A percentile compares a stretch with the other conserved stretches of the same genome.
phyloP scores from a whole-genome alignment of 2,113 vertebrate species.

The Triplophysa tibetana region DNA sequence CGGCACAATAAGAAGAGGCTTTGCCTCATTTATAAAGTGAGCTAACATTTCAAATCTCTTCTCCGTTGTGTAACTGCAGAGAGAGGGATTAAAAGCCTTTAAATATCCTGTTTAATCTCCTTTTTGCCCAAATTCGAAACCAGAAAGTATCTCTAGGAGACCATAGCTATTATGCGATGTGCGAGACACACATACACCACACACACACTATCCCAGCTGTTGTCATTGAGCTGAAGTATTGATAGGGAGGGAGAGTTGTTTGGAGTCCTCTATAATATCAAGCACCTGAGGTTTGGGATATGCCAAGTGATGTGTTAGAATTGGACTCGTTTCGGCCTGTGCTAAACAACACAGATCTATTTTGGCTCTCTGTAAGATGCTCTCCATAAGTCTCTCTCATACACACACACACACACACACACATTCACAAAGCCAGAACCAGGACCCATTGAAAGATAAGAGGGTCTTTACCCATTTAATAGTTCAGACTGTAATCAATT shows the following conservation, averaged over 20 bases:
- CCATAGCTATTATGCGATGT: conserved; percentile 32
- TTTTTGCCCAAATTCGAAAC: conserved; percentile 47
- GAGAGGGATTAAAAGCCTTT: conserved; percentile 62
- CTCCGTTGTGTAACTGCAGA: conserved; percentile 60
- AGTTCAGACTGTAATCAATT: conserved; percentile 15
- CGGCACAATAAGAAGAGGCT: conserved; percentile 33
- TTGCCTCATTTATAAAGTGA: conserved; percentile 36
- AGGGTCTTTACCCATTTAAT: background rate
- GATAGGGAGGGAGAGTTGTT: conserved; percentile 1
- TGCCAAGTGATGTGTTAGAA: conserved; percentile 26
- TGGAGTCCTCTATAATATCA: conserved; percentile 20
- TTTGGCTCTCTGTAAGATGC: background rate
- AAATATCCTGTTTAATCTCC: conserved; percentile 65
- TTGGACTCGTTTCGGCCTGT: conserved; percentile 23
- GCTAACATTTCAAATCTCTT: conserved; percentile 62
- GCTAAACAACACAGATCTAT: conserved; percentile 21
- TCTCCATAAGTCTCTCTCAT: background rate
- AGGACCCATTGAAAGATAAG: conserved; percentile 9
- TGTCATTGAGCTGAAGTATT: background rate
- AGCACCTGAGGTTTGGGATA: conserved; percentile 31
- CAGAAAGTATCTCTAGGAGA: conserved; percentile 38
- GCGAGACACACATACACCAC: conserved; percentile 2
- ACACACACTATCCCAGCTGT: background rate
- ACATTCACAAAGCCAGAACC: background rate
- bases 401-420: background rate